A percentile compares a stretch with the other conserved stretches of the same genome.
Conservation (phyloP, 2,888 invertebrate genomes). For the Serrognathus titanus region DNA sequence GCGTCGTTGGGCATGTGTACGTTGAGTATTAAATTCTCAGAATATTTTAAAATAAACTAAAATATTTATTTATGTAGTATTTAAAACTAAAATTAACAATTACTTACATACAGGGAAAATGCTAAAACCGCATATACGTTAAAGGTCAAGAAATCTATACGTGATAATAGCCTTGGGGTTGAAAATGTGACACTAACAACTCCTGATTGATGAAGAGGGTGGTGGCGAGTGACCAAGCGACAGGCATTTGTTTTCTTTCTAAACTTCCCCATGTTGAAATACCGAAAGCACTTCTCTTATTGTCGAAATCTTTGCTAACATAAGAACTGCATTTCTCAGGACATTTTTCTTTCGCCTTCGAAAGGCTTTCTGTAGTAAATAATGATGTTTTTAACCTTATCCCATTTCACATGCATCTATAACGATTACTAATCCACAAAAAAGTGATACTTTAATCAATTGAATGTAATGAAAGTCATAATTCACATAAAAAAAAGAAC, state of each 20-base stretch:
- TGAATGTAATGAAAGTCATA: not conserved
- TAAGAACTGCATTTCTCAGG: slow-evolving; percentile 42
- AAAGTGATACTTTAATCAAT: no score
- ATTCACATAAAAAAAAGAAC: no score
- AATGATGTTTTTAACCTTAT: no score
- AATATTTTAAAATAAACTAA: not conserved
- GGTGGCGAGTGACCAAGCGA: slow-evolving; percentile 38
- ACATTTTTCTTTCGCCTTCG: slow-evolving; percentile 30
- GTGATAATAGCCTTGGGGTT: not conserved
- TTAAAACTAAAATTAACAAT: no score
- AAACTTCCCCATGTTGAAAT: slow-evolving; percentile 25
- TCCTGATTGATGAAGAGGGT: slow-evolving; percentile 39
- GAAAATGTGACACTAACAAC: slow-evolving; percentile 18
- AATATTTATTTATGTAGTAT: no score
- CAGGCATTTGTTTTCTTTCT: slow-evolving; percentile 46
- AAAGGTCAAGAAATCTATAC: no score
- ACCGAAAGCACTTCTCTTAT: slow-evolving; percentile 20
- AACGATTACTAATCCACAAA: not conserved
- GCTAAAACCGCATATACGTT: not conserved
- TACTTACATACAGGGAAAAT: not conserved
- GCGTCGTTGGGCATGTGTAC: not conserved
- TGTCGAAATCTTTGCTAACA: slow-evolving; percentile 31
- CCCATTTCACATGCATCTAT: not conserved
- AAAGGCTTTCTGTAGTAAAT: no score
- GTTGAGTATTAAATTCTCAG: slow-evolving; percentile 1